Percentiles rank a stretch among this genome's conserved stretches.
Evolutionary conservation across 2,113 vertebrate species (phyloP).

Genomic region (Casuarius casuarius): DNA sequence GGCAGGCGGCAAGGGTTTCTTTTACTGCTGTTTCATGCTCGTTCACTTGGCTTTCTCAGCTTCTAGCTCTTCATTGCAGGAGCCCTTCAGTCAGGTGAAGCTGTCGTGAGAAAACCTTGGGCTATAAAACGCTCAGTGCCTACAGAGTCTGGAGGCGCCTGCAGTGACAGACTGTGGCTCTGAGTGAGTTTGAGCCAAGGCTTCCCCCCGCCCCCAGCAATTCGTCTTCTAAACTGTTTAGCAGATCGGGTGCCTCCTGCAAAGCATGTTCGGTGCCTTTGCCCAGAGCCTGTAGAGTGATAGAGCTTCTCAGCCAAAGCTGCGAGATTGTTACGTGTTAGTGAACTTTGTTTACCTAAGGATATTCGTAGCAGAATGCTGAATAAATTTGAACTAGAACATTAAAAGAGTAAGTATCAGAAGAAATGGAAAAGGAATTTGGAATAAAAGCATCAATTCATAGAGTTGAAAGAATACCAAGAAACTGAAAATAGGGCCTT

Average conservation of each 20-base stretch:
- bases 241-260: background rate
- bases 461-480: background rate
- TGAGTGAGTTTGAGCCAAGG: background rate
- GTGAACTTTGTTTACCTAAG: background rate
- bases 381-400: background rate
- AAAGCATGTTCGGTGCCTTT: background rate
- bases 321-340: background rate
- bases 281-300: background rate
- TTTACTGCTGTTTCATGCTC: background rate
- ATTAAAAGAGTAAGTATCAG: background rate
- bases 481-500: background rate
- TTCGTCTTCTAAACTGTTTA: background rate
- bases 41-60: background rate
- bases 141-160: background rate
- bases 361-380: background rate
- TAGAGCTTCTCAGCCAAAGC: background rate
- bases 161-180: background rate
- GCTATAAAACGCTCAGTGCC: background rate
- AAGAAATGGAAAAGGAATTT: background rate
- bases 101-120: background rate
- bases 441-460: background rate
- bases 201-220: background rate
- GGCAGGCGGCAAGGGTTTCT: background rate
- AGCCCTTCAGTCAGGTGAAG: background rate
- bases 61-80: accelerated